Evolutionary conservation across 2,888 invertebrate genomes (phyloP).

Genomic region (Andrena camellia): DNA sequence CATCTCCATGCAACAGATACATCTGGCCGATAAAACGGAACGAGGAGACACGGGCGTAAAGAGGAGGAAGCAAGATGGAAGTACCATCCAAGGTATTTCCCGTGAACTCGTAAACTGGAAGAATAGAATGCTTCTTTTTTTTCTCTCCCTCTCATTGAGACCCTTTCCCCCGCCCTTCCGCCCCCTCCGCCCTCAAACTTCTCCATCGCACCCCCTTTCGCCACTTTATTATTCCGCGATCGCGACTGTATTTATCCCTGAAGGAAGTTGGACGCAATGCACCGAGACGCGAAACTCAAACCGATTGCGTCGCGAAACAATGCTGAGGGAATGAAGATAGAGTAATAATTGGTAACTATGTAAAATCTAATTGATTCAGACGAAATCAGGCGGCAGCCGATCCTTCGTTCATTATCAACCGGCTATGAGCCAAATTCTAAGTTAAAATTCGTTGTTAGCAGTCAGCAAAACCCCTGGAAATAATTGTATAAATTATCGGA

Average conservation of each 20-base stretch:
- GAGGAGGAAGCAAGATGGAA: slow-evolving; percentile 2
- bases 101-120: slow-evolving; percentile 42
- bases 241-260: slow-evolving; percentile 52
- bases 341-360: background rate
- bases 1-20: slow-evolving; percentile 21
- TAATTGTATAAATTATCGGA: no score
- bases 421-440: no score
- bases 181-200: background rate
- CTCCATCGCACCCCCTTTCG: slow-evolving; percentile 19
- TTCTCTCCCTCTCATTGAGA: background rate
- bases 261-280: slow-evolving; percentile 53
- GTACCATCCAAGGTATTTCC: slow-evolving; percentile 13
- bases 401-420: background rate
- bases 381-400: slow-evolving; percentile 32
- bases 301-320: slow-evolving; percentile 59
- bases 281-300: slow-evolving; percentile 55
- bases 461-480: no score
- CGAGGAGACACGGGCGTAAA: background rate
- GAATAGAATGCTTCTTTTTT: slow-evolving; percentile 20
- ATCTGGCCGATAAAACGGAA: slow-evolving; percentile 13
- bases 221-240: slow-evolving; percentile 60
- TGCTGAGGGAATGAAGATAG: slow-evolving; percentile 12
- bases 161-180: background rate
- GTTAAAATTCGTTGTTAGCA: no score
- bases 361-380: slow-evolving; percentile 29